Base-by-base conservation (phyloP, 2,797 vertebrate genomes). In the Lycodopsis pacificus region DNA sequence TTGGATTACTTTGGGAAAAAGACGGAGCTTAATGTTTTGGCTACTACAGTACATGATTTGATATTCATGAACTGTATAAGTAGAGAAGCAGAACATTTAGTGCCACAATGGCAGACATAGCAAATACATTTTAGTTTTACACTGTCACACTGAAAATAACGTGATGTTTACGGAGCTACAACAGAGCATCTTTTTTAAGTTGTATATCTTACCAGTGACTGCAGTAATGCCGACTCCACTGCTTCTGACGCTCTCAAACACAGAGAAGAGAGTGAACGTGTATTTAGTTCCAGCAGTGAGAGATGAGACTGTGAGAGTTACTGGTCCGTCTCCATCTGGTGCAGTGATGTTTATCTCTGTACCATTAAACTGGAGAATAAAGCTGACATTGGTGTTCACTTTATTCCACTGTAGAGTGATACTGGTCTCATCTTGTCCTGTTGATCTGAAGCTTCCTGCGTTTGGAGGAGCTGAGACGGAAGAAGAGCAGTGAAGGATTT, bases 321-420 rank as follows among this genome's bases (percentile, higher is more conserved):
- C 14, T 65, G 51, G 8, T 71, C 59, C 72, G 36, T 15, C 20
- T 71, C 61, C 66, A 61, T 4, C 4, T 56, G 73, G 30, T 63
- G 49, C 32, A 63, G 0, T 20, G 34, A 73, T 61, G 51, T 5
- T 32, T 17, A n/a, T 70, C 46, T 61, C 36, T 38, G 30, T 1
- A 4, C 32, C 69, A 42, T 44, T 48, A 56, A 69, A 15, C 46
- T 9, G 51, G 13, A 80, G 67, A 65, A 71, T 59, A 32, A 65
- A 80, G 53, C 6, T 36, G 32, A 44, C 59, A 3, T 15, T 22
- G 22, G 4, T 27, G 4, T 57, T 25, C 13, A 80, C 72, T 58
- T 69, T 57, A 25, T 48, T 4, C 86, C 88, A 88, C 57, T 83
- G 67, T 27, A 91, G 48, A 67, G n/a, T 81, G 48, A 87, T 25